Percentiles rank a stretch among this genome's conserved stretches.
phyloP scores from a whole-genome alignment of 2,888 invertebrate genomes.

The Gari tellinella region DNA sequence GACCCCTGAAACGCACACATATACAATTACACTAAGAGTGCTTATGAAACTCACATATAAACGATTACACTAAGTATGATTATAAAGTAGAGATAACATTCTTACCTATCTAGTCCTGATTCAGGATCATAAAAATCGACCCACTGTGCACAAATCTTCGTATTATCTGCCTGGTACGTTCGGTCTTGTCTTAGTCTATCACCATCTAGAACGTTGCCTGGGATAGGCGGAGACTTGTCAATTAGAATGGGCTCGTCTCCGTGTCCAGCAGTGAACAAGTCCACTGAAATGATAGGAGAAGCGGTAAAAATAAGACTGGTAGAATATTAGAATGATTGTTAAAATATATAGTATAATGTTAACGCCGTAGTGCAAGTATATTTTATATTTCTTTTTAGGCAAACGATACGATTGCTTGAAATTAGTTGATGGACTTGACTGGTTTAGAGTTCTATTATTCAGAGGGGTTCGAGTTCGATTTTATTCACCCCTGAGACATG shows the following conservation, averaged over 20 bases:
- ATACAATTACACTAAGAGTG: too few species aligned
- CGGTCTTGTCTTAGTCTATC: constrained; percentile 53
- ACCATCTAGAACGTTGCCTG: constrained; percentile 71
- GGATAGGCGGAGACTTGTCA: constrained; percentile 67
- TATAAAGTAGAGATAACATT: background rate
- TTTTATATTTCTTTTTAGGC: too few species aligned
- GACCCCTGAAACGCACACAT: too few species aligned
- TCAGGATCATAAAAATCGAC: constrained; percentile 71
- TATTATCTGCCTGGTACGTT: constrained; percentile 55
- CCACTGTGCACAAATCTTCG: constrained; percentile 71
- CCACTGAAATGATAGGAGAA: constrained; percentile 67
- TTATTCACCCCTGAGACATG: too few species aligned
- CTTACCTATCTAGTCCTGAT: constrained; percentile 69
- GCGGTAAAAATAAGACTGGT: too few species aligned
- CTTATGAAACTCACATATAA: background rate
- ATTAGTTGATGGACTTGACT: too few species aligned
- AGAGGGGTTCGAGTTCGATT: too few species aligned
- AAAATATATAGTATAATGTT: too few species aligned
- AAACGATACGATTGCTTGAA: too few species aligned
- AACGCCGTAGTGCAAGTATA: too few species aligned
- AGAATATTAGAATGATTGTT: too few species aligned
- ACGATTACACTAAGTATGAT: background rate
- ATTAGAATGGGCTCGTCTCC: constrained; percentile 73
- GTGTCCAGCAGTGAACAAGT: constrained; percentile 66
- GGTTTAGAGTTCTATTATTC: too few species aligned